Evolutionary conservation across 2,797 vertebrate species (phyloP).

Genomic region (Holocentrus rufus): DNA sequence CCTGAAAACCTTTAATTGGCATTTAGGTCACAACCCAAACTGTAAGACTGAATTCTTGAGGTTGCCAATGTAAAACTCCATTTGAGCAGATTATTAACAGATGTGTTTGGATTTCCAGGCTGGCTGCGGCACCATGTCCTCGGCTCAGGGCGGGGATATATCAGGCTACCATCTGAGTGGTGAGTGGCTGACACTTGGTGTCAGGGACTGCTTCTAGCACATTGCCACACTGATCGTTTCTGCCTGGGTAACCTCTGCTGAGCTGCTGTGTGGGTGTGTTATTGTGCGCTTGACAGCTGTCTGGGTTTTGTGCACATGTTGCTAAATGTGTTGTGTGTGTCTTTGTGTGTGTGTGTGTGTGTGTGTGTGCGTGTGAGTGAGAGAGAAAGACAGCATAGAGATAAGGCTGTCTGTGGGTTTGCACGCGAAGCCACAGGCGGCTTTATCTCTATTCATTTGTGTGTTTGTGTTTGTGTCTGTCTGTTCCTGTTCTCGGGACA

Average conservation of each 20-base stretch:
- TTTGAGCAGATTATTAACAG: slow-evolving; percentile 13
- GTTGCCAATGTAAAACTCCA: slow-evolving; percentile 13
- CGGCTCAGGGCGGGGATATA: slow-evolving; percentile 78
- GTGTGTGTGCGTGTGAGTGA: not conserved
- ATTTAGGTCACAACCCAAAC: not conserved
- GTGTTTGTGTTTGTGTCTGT: not conserved
- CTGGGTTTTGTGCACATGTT: slow-evolving; percentile 1
- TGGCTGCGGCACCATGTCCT: slow-evolving; percentile 84
- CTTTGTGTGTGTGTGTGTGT: not conserved
- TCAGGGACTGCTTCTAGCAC: not conserved
- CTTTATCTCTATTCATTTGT: not conserved
- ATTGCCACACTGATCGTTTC: not conserved
- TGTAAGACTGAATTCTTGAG: not conserved
- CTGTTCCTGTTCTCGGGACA: not conserved
- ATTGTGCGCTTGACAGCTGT: slow-evolving; percentile 3
- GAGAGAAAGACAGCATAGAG: not conserved
- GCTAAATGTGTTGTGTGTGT: not conserved
- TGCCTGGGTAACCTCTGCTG: not conserved
- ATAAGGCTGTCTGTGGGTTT: slow-evolving; percentile 2
- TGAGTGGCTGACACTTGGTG: slow-evolving; percentile 65
- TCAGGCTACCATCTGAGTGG: slow-evolving; percentile 85
- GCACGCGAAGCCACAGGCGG: not conserved
- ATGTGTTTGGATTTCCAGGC: slow-evolving; percentile 57
- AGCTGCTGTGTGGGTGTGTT: slow-evolving; percentile 9
- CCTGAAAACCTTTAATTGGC: not conserved